Conservation (phyloP, 2,113 vertebrate species). For the Phalacrocorax carbo region DNA sequence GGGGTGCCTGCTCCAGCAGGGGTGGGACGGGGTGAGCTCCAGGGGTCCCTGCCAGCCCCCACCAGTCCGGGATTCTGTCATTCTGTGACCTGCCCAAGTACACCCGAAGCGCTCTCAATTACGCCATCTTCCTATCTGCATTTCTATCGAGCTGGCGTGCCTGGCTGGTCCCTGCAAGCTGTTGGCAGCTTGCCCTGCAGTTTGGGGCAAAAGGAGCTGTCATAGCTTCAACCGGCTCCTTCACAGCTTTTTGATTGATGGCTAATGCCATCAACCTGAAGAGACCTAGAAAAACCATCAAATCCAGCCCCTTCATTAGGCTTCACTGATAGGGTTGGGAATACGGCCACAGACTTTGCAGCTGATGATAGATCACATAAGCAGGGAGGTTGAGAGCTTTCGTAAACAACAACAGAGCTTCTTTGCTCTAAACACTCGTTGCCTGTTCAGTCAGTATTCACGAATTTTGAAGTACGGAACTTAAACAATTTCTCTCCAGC, state of each 20-base stretch:
- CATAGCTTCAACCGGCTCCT: background rate
- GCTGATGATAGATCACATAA: background rate
- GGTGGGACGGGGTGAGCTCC: too few relatives aligned
- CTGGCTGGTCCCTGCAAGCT: background rate
- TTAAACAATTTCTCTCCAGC: background rate
- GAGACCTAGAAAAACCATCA: background rate
- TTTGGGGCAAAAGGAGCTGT: background rate
- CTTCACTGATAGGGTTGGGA: background rate
- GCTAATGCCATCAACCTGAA: background rate
- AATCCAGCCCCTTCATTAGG: background rate
- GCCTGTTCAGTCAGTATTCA: background rate
- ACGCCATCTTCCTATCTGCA: fast-evolving
- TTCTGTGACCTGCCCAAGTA: background rate
- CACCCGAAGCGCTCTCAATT: background rate
- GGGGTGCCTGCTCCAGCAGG: too few relatives aligned
- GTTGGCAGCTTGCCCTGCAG: background rate
- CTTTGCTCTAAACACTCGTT: background rate
- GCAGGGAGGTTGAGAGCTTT: background rate
- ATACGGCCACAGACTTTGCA: background rate
- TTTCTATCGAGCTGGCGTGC: background rate
- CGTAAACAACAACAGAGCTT: background rate
- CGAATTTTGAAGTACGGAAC: background rate
- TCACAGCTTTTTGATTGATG: background rate
- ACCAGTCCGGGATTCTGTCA: too few relatives aligned
- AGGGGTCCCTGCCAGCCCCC: too few relatives aligned